Evolutionary conservation across 2,797 vertebrate genomes (phyloP), one percentile per base, ranked within the genome.

Genomic region (Discoglossus pictus): DNA sequence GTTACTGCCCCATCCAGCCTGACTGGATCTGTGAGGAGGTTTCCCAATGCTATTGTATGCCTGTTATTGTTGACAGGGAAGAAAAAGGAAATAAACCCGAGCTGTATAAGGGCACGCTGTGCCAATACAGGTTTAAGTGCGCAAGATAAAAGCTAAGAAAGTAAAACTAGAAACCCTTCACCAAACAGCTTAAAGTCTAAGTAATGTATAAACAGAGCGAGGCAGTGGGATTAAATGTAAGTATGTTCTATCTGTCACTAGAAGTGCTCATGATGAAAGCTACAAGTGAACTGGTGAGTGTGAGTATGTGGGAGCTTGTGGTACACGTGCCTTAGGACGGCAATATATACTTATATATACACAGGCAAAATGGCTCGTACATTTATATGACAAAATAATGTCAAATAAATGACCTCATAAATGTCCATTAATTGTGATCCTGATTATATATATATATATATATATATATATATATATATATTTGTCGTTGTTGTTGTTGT

Each of bases 1-100:
- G 61, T 64, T 58, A 71, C 68, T 44, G 61, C 35, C 53, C 53
- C 17, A 64, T 56, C 68, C 68, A 51, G 61, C 61, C 27, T 51
- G 68, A 58, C 68, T 51, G 61, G 68, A 58, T 71, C 68, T 43
- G 52, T 17, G 18, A 58, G 46, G 68, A 70, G 20, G 36, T 56
- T 56, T 70, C 60, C 60, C 44, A 63, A 63, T 24, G 43, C 60
- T 58, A 51, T 70, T 63, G 35, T 56, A 47, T 61, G 40, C 13
- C 46, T n/a, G 43, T 52, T 27, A 70, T 35, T 62, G 67, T 56
- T 62, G 59, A 70, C 51, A 62, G 42, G 31, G 59, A 62, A n/a
- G 67, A 12, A 47, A 21, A 51, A 68, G 54, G 46, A 68, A 63
- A 56, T 48, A 56, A 55, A 48, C n/a, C 11, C 21, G n/a, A 21